These are phyloP conservation scores for Philereme transversata DNA, from an alignment of 2,888 invertebrate genomes.

Conservation along the genomic window DNA sequence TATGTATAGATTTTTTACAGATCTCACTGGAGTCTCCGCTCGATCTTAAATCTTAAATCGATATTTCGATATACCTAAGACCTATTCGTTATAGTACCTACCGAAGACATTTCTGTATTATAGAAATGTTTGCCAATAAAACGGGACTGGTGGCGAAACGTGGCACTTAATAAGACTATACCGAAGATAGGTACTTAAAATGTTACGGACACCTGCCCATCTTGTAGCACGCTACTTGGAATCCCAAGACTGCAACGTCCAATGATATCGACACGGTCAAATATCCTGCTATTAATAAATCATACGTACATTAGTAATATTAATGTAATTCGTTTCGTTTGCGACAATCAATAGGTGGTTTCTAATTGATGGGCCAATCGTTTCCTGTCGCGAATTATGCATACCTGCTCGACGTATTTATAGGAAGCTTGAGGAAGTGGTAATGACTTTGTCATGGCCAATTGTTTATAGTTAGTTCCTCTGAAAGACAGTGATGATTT, in stretches of 20 bases:
- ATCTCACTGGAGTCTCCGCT: too few species aligned
- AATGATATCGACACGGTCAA: conserved; percentile 64
- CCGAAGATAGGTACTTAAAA: conserved; percentile 19
- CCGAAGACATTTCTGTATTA: too few species aligned
- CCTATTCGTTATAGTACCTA: too few species aligned
- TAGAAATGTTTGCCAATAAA: too few species aligned
- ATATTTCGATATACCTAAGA: too few species aligned
- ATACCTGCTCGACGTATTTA: neutral
- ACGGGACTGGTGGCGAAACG: too few species aligned
- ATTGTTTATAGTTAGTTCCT: too few species aligned
- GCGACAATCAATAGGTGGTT: conserved; percentile 7
- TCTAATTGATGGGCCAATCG: conserved; percentile 12
- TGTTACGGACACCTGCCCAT: conserved; percentile 54
- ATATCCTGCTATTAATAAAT: conserved; percentile 45
- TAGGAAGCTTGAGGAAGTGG: neutral
- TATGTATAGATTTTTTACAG: too few species aligned
- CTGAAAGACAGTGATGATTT: too few species aligned
- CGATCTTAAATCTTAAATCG: too few species aligned
- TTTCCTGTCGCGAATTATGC: conserved; percentile 12
- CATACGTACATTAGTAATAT: conserved; percentile 22
- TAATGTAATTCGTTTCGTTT: conserved; percentile 30
- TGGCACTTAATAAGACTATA: too few species aligned
- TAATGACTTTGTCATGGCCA: too few species aligned
- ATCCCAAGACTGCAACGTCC: conserved; percentile 62
- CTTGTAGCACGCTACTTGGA: conserved; percentile 49